A percentile compares a stretch with the other conserved stretches of the same genome.
Conservation (phyloP, 2,888 invertebrate species). For the Plagiodera versicolora region DNA sequence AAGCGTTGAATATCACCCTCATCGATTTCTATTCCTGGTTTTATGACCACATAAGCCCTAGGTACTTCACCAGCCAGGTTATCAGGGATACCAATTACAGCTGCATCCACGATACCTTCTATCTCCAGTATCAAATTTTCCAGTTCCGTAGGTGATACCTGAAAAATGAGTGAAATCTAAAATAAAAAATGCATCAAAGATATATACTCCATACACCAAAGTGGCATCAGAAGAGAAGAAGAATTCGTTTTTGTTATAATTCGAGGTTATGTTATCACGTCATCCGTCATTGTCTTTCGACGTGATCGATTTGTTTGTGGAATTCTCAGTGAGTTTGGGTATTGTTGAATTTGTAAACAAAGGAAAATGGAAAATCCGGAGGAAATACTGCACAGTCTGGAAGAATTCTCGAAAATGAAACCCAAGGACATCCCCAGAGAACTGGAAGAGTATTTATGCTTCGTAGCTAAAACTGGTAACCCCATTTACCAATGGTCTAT, state of each 20-base stretch:
- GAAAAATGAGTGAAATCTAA: too few species aligned
- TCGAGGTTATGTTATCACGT: neutral
- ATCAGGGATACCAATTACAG: conserved; percentile 76
- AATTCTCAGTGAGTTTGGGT: neutral
- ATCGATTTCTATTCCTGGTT: conserved; percentile 58
- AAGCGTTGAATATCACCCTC: conserved; percentile 62
- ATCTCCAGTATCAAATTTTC: conserved; percentile 75
- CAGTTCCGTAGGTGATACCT: conserved; percentile 86
- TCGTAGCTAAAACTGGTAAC: conserved; percentile 93
- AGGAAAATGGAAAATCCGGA: conserved; percentile 79
- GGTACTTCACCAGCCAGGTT: conserved; percentile 73
- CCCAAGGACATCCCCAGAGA: conserved; percentile 84
- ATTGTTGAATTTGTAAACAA: conserved; percentile 8
- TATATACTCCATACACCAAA: too few species aligned
- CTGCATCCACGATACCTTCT: conserved; percentile 73
- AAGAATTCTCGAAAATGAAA: conserved; percentile 76
- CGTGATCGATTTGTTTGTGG: conserved; percentile 1
- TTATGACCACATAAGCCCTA: conserved; percentile 70
- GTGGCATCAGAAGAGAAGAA: too few species aligned
- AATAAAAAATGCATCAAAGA: too few species aligned
- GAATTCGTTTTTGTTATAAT: too few species aligned
- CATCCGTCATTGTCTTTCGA: neutral
- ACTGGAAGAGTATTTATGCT: conserved; percentile 84
- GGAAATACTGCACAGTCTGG: conserved; percentile 79
- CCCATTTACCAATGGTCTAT: conserved; percentile 91